Conservation (phyloP, 2,888 invertebrate species). For the Horisme vitalbata region DNA sequence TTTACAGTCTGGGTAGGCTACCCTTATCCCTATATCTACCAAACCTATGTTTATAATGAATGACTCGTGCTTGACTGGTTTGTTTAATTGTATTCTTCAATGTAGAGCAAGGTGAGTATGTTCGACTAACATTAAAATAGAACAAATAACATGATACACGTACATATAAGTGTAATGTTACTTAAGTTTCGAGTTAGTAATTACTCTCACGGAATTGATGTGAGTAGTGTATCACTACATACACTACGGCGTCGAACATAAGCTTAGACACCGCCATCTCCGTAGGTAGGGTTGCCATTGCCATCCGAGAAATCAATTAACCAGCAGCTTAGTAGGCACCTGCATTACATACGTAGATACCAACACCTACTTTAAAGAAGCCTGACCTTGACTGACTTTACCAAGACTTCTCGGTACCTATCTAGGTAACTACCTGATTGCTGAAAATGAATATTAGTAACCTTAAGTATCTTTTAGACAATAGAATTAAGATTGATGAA, state of each 20-base stretch:
- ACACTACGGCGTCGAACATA: slow-evolving; percentile 2
- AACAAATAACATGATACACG: slow-evolving; percentile 68
- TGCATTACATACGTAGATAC: not conserved
- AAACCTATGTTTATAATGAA: slow-evolving; percentile 7
- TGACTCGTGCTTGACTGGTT: slow-evolving; percentile 10
- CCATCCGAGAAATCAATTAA: not conserved
- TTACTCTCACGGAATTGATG: slow-evolving; percentile 15
- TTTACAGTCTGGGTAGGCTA: not conserved
- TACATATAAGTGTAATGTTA: slow-evolving; percentile 50
- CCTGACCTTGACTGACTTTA: slow-evolving; percentile 15
- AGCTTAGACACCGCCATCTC: too few species aligned
- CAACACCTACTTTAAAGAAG: slow-evolving; percentile 4
- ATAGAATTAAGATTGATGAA: too few species aligned
- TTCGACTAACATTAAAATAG: slow-evolving; percentile 70
- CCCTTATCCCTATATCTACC: too few species aligned
- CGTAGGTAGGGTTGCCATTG: not conserved
- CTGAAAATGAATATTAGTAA: too few species aligned
- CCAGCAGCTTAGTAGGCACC: not conserved
- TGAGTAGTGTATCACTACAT: too few species aligned
- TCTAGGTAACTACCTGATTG: not conserved
- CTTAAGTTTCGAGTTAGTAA: slow-evolving; percentile 18
- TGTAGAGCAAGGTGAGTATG: slow-evolving; percentile 73
- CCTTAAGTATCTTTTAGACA: too few species aligned
- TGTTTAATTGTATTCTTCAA: slow-evolving; percentile 65
- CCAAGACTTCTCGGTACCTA: slow-evolving; percentile 5